These are phyloP conservation scores for Hippocampus guttulatus DNA, from an alignment of 2,113 vertebrate species.

Conservation along the genomic window DNA sequence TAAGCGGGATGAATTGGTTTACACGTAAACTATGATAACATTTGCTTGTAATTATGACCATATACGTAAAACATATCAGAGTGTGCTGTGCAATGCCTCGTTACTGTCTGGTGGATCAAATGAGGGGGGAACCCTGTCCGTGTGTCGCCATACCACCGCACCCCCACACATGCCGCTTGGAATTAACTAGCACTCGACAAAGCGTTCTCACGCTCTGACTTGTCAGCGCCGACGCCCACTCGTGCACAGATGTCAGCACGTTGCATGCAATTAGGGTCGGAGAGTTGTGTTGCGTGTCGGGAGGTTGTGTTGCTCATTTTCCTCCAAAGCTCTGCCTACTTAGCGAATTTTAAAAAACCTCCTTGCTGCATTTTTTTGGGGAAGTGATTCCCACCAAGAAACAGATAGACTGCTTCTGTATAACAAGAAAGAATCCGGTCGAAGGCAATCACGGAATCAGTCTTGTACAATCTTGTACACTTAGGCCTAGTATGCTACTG, in stretches of 20 bases:
- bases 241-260: constrained; percentile 5
- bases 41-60: not conserved
- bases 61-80: no score
- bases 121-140: no score
- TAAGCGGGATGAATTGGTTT: not conserved
- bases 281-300: no score
- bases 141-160: not conserved
- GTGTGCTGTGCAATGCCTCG: no score
- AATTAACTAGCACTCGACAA: constrained; percentile 37
- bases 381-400: no score
- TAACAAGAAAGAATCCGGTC: no score
- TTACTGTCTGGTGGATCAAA: no score
- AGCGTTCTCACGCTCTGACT: constrained; percentile 20
- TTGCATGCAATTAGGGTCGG: constrained; percentile 3
- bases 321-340: not conserved
- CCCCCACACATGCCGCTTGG: constrained; percentile 45
- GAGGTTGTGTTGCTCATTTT: constrained; percentile 3
- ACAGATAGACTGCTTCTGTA: no score
- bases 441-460: no score
- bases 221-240: constrained; percentile 26
- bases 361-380: not conserved
- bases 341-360: not conserved
- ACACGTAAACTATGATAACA: not conserved
- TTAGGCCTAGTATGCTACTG: no score
- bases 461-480: no score